Evolutionary conservation across 2,888 invertebrate species (phyloP), one percentile per base, ranked within the genome.

Genomic region (Cheilosia variabilis): DNA sequence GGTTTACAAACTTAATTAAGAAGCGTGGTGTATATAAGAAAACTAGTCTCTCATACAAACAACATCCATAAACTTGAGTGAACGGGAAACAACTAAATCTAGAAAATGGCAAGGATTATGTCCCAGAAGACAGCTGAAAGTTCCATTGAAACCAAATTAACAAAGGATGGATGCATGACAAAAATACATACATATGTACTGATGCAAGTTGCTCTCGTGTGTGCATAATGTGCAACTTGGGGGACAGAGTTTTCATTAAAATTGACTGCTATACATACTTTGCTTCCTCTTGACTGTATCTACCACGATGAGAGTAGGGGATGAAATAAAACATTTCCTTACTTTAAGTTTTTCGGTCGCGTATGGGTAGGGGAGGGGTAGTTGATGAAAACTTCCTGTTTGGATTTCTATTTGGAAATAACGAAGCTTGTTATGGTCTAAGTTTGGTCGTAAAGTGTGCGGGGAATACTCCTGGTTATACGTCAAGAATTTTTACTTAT

Each of bases 1-100:
- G 37, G 60, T 69, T 62, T 62, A 63, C 55, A 69, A 77, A 62
- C 69, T 62, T 69, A 69, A 69, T 77, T 69, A 77, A 53, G 37
- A 13, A 22, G 27, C 55, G 50, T 58, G 50, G 50, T 43, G 9
- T 31, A 27, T 31, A 9, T 9, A n/a, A 45, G 55, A 37, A 45
- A 65, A 17, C 37, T 1, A 24, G 15, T 47, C 10, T 19, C 47
- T 47, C 47, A 17, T 47, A 47, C 17, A 47, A 17, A 47, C 47
- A 19, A 9, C 2, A 45, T 4, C 47, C 19, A 47, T 19, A 53
- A 62, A 55, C 55, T 27, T 15, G 55, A 55, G 17, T 34, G 43
- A 76, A 75, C 13, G 19, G 65, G 13, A 57, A n/a, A 53, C 43
- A 63, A 55, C 72, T 43, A 45, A 62, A 60, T 27, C 24, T 13